These are phyloP conservation scores for Ascaphus truei DNA, from an alignment of 2,113 vertebrate genomes.

Conservation along the genomic window DNA sequence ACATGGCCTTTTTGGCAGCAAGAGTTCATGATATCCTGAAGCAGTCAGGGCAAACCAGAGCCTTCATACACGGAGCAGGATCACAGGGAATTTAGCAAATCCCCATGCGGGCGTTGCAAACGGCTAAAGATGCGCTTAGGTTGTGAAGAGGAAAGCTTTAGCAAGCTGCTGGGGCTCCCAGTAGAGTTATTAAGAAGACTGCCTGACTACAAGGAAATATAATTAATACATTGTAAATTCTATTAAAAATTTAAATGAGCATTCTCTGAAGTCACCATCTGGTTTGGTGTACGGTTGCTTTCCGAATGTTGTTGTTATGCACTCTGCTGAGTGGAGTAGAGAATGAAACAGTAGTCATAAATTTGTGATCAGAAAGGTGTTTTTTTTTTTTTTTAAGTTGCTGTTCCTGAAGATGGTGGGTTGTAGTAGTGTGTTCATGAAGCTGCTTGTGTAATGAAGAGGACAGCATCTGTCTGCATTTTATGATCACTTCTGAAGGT, in stretches of 20 bases:
- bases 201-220: slow-evolving; percentile 32
- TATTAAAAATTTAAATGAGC: slow-evolving; percentile 32
- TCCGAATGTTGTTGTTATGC: slow-evolving; percentile 21
- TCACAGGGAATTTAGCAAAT: slow-evolving; percentile 3
- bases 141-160: slow-evolving; percentile 29
- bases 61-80: neutral
- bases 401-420: neutral
- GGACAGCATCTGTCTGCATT: neutral
- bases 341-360: neutral
- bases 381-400: neutral
- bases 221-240: slow-evolving; percentile 35
- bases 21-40: neutral
- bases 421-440: no score
- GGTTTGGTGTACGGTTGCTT: slow-evolving; percentile 23
- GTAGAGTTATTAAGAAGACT: slow-evolving; percentile 33
- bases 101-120: slow-evolving; percentile 14
- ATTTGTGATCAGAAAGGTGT: slow-evolving; percentile 12
- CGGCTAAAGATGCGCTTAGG: slow-evolving; percentile 23
- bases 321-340: slow-evolving; percentile 1
- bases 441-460: neutral
- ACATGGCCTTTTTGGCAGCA: no score
- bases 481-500: no score
- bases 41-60: neutral
- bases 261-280: slow-evolving; percentile 28
- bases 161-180: slow-evolving; percentile 23